Conservation (phyloP, 2,797 vertebrate species). For the Peromyscus attwateri region DNA sequence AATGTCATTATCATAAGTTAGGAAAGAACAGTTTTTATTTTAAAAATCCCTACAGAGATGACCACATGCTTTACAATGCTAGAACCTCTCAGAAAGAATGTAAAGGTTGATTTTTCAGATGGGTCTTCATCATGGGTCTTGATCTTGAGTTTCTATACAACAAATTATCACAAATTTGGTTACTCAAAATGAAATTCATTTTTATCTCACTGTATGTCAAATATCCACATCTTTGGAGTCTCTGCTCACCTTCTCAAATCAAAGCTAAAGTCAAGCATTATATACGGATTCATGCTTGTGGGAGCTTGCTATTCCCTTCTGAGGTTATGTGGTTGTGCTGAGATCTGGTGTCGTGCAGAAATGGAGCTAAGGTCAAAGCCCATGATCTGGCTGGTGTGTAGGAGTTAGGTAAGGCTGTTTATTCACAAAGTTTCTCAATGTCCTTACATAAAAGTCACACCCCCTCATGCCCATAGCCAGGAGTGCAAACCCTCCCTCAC, state of each 20-base stretch:
- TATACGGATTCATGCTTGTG: neutral
- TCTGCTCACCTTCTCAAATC: neutral
- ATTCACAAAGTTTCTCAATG: too few relatives aligned
- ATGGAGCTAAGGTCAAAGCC: rapidly evolving
- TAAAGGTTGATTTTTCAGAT: neutral
- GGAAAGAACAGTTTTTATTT: neutral
- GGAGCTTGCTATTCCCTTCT: neutral
- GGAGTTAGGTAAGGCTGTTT: neutral
- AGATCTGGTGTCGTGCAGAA: neutral
- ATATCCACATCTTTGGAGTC: neutral
- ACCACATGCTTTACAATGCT: neutral
- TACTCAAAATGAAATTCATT: neutral
- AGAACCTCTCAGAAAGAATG: neutral
- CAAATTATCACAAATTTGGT: neutral
- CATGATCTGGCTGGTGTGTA: neutral
- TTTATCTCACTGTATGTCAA: neutral
- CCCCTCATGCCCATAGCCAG: neutral
- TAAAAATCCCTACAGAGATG: neutral
- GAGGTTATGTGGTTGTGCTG: neutral
- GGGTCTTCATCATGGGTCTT: neutral
- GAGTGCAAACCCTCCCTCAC: neutral
- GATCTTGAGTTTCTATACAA: neutral
- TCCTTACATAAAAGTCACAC: too few relatives aligned
- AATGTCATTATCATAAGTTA: neutral
- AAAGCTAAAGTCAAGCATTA: neutral